phyloP scores from a whole-genome alignment of 2,888 invertebrate genomes.

The Cryptocephalus moraei region DNA sequence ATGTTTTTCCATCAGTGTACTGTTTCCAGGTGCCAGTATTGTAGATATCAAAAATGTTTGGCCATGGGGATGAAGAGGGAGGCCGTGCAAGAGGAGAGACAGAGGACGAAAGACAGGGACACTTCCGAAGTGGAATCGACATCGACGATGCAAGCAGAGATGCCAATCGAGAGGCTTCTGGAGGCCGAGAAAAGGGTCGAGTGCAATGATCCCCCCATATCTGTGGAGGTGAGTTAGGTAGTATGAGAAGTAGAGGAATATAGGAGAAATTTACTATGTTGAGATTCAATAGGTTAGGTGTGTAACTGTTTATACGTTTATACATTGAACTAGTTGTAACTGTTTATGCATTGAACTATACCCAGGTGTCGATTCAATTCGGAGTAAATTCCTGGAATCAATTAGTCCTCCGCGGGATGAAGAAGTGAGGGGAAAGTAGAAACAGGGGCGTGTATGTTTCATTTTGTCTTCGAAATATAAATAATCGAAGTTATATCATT shows the following conservation, averaged over 20 bases:
- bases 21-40: slow-evolving; percentile 76
- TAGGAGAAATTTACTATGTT: no score
- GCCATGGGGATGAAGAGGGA: slow-evolving; percentile 97
- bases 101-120: slow-evolving; percentile 64
- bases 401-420: no score
- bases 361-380: no score
- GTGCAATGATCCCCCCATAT: slow-evolving; percentile 46
- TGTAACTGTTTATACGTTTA: background rate
- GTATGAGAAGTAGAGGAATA: no score
- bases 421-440: no score
- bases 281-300: no score
- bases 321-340: no score
- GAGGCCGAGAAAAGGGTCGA: slow-evolving; percentile 80
- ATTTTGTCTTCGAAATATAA: no score
- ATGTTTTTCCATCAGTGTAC: background rate
- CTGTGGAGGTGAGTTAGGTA: slow-evolving; percentile 17
- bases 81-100: slow-evolving; percentile 87
- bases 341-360: no score
- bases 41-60: slow-evolving; percentile 95
- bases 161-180: slow-evolving; percentile 86
- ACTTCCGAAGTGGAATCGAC: slow-evolving; percentile 75
- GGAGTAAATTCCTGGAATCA: no score
- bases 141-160: slow-evolving; percentile 63
- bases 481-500: no score
- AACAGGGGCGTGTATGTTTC: no score